These are phyloP conservation scores for Dryobota labecula DNA, from an alignment of 2,888 invertebrate genomes.

Conservation along the genomic window DNA sequence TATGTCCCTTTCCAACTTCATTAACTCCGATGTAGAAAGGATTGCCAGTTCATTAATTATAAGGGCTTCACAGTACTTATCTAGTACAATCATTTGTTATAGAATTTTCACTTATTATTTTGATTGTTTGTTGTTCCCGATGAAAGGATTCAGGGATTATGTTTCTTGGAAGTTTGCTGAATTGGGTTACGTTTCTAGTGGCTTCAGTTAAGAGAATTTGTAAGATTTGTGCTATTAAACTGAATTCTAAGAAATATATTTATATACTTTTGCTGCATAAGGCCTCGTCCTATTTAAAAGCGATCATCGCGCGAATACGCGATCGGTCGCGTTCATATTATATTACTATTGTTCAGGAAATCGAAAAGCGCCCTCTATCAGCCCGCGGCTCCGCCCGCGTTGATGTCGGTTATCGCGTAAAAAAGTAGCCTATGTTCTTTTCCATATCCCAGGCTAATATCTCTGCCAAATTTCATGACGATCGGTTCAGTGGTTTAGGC, in stretches of 20 bases:
- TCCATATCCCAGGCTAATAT: too few species aligned
- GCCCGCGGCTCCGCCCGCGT: too few species aligned
- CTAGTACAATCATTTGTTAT: conserved; percentile 71
- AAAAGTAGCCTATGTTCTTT: too few species aligned
- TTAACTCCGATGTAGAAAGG: conserved; percentile 83
- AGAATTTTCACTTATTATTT: conserved; percentile 70
- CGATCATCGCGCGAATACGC: too few species aligned
- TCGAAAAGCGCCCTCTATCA: too few species aligned
- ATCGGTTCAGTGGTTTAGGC: too few species aligned
- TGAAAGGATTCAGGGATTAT: conserved; percentile 50
- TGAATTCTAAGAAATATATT: neutral
- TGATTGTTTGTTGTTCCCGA: conserved; percentile 56
- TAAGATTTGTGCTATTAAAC: neutral
- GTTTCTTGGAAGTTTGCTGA: conserved; percentile 21
- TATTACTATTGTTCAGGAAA: too few species aligned
- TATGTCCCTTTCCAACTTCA: conserved; percentile 76
- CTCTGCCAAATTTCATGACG: too few species aligned
- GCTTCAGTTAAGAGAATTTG: conserved; percentile 3
- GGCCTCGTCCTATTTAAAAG: too few species aligned
- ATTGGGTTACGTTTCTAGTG: conserved; percentile 6
- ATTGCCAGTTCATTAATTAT: conserved; percentile 88
- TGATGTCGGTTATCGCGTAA: too few species aligned
- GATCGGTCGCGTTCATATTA: too few species aligned
- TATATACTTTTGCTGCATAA: too few species aligned
- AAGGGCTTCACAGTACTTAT: conserved; percentile 82